Evolutionary conservation across 2,113 vertebrate species (phyloP).

Genomic region (Antennarius striatus): DNA sequence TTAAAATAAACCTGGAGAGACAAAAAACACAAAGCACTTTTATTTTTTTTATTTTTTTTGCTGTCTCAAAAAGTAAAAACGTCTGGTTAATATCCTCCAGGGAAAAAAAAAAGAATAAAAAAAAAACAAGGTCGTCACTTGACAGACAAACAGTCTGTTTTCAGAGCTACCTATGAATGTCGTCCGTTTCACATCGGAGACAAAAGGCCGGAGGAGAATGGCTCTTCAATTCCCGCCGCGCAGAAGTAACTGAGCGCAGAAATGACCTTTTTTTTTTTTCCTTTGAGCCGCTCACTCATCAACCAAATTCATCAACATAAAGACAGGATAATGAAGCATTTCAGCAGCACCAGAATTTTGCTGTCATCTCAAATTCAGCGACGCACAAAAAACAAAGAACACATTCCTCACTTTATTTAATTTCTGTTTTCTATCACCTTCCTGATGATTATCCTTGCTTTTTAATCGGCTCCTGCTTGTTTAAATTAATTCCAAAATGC

Average conservation of each 20-base stretch:
- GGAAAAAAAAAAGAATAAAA: not conserved
- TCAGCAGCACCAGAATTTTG: slow-evolving; percentile 47
- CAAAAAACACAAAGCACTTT: not conserved
- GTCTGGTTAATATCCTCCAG: not conserved
- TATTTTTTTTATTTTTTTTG: no score
- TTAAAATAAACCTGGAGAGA: slow-evolving; percentile 6
- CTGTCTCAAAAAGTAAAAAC: no score
- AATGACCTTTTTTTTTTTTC: slow-evolving; percentile 41
- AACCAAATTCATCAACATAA: slow-evolving; percentile 49
- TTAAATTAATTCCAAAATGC: slow-evolving; percentile 30
- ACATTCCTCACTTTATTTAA: slow-evolving; percentile 23
- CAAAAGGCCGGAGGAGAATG: slow-evolving; percentile 11
- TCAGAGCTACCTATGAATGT: slow-evolving; percentile 18
- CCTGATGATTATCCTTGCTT: slow-evolving; percentile 20
- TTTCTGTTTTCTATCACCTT: slow-evolving; percentile 29
- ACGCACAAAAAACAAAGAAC: slow-evolving; percentile 26
- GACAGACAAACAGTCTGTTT: slow-evolving; percentile 10
- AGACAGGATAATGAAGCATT: slow-evolving; percentile 46
- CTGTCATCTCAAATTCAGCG: slow-evolving; percentile 49
- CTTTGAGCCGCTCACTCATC: slow-evolving; percentile 20
- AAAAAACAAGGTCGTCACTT: not conserved
- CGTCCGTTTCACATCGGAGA: slow-evolving; percentile 12
- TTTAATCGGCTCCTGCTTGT: slow-evolving; percentile 16
- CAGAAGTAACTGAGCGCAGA: slow-evolving; percentile 20
- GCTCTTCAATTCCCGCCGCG: not conserved